These are phyloP conservation scores for Mus pahari DNA, from an alignment of 2,113 vertebrate species.

Conservation along the genomic window DNA sequence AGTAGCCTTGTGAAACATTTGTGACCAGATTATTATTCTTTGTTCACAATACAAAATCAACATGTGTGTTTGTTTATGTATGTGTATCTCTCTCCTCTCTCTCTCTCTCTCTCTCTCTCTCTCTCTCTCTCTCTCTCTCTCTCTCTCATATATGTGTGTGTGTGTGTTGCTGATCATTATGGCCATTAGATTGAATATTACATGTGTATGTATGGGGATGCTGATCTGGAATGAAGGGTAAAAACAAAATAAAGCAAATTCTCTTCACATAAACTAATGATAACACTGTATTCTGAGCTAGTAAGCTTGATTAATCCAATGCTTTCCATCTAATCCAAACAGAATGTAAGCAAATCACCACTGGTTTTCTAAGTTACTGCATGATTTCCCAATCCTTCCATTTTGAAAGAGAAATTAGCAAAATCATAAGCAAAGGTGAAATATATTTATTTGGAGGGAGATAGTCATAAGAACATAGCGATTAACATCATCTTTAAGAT, in stretches of 20 bases:
- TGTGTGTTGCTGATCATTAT: background rate
- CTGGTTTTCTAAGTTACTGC: background rate
- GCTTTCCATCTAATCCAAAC: background rate
- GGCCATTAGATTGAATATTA: background rate
- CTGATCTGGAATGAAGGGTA: background rate
- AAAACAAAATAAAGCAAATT: background rate
- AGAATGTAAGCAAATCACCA: background rate
- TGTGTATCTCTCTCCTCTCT: no score
- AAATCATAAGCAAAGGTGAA: background rate
- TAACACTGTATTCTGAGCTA: background rate
- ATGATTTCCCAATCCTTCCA: background rate
- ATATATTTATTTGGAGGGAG: background rate
- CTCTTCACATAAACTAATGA: background rate
- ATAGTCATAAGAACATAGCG: background rate
- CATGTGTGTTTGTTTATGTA: background rate
- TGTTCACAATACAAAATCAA: background rate
- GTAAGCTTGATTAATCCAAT: background rate
- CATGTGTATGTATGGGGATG: no score
- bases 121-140: no score
- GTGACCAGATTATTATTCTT: background rate
- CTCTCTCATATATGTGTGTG: no score
- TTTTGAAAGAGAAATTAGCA: constrained; percentile 51
- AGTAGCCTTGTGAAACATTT: accelerated
- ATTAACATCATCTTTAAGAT: constrained; percentile 4
- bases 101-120: no score